Evolutionary conservation across 2,888 invertebrate species (phyloP).

Genomic region (Drosophila ezoana): DNA sequence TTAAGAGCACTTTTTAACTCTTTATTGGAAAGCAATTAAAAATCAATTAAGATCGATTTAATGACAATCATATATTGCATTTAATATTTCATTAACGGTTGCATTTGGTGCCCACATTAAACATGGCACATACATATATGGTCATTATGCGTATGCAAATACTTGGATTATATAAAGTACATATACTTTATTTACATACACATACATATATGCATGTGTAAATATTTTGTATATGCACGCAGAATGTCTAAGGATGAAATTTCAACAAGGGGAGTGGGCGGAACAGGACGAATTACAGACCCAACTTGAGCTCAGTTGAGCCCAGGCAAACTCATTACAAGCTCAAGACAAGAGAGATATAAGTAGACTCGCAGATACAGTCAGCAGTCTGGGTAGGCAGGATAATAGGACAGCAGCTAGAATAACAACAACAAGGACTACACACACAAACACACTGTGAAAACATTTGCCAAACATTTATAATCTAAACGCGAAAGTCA

Average conservation of each 20-base stretch:
- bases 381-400: slow-evolving; percentile 11
- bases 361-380: slow-evolving; percentile 3
- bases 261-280: slow-evolving; percentile 5
- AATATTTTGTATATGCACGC: slow-evolving; percentile 7
- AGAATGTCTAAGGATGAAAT: slow-evolving; percentile 9
- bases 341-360: slow-evolving; percentile 17
- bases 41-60: too few relatives aligned
- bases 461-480: slow-evolving; percentile 69
- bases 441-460: slow-evolving; percentile 33
- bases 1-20: too few relatives aligned
- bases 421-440: slow-evolving; percentile 10
- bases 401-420: slow-evolving; percentile 31
- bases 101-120: not conserved
- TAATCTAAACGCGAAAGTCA: slow-evolving; percentile 65
- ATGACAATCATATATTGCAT: too few relatives aligned
- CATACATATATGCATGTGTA: not conserved
- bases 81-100: too few relatives aligned
- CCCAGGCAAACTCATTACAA: slow-evolving; percentile 27
- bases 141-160: slow-evolving; percentile 6
- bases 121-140: not conserved
- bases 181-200: slow-evolving; percentile 1
- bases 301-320: slow-evolving; percentile 14
- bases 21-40: too few relatives aligned
- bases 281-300: not conserved
- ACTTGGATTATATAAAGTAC: not conserved